Conservation (phyloP, 92 coral and sea anemone genomes). For the Umimayanthus kanabou region DNA sequence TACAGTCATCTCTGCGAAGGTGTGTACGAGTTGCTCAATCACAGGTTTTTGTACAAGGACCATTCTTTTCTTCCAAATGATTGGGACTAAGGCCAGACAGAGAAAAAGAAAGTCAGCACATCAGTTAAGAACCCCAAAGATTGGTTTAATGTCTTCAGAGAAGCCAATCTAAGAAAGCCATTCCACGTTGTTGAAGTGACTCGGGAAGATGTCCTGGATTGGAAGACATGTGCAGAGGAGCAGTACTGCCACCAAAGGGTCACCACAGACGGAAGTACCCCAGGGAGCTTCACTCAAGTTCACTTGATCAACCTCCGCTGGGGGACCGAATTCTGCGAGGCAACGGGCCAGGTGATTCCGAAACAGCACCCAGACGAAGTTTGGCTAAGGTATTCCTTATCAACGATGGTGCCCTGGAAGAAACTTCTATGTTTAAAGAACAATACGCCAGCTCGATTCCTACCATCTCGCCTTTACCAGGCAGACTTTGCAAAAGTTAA, state of each 20-base stretch:
- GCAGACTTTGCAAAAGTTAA: background rate
- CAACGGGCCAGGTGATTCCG: background rate
- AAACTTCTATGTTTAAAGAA: background rate
- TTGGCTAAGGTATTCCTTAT: background rate
- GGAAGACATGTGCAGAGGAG: background rate
- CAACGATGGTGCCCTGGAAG: background rate
- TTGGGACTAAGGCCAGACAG: too few species aligned
- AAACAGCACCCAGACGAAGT: too few species aligned
- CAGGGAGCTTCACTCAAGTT: too few species aligned
- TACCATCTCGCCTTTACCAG: background rate
- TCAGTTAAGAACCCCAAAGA: too few species aligned
- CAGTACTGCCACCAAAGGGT: background rate
- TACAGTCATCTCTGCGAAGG: background rate
- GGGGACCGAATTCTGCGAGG: background rate
- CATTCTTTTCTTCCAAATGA: too few species aligned
- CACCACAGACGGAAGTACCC: background rate
- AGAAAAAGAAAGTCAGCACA: too few species aligned
- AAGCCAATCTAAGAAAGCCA: slow-evolving; percentile 14
- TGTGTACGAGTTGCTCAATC: too few species aligned
- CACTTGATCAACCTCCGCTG: background rate
- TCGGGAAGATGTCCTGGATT: background rate
- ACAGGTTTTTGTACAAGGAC: too few species aligned
- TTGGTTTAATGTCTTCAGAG: too few species aligned
- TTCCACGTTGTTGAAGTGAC: slow-evolving; percentile 8
- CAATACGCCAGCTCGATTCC: background rate